phyloP scores from a whole-genome alignment of 2,888 invertebrate genomes.

The Alsophila aescularia region DNA sequence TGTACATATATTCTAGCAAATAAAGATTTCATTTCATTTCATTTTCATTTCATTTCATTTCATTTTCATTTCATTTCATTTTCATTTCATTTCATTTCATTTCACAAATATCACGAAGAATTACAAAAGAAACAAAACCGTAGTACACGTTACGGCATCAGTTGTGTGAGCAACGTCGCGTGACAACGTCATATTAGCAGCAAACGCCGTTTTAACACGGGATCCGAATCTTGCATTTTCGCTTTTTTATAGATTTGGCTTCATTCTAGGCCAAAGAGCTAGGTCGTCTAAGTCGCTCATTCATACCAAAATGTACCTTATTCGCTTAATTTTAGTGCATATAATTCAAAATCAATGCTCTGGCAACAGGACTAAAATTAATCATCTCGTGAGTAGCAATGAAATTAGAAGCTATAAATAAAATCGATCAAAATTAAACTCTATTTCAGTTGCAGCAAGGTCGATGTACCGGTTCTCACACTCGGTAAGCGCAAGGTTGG shows the following conservation, averaged over 20 bases:
- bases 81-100: too few species aligned
- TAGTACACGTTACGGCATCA: not conserved
- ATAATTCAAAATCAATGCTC: not conserved
- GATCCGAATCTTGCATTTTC: constrained; percentile 19
- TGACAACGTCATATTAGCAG: constrained; percentile 25
- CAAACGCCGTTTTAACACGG: not conserved
- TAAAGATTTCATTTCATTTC: too few species aligned
- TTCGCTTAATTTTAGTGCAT: not conserved
- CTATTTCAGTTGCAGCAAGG: constrained; percentile 7
- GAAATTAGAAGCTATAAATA: not conserved
- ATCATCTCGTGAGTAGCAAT: not conserved
- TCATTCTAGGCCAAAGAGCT: not conserved
- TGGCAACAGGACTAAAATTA: not conserved
- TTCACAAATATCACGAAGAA: not conserved
- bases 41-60: too few species aligned
- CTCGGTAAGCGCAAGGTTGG: constrained; percentile 36
- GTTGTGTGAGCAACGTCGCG: constrained; percentile 26
- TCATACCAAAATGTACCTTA: not conserved
- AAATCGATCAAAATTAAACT: constrained; percentile 11
- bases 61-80: too few species aligned
- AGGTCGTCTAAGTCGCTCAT: not conserved
- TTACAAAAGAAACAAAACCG: not conserved
- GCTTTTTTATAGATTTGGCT: constrained; percentile 25
- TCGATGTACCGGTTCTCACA: not conserved
- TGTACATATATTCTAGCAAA: too few species aligned